phyloP scores from a whole-genome alignment of 2,888 invertebrate genomes.

The Chymomyza procnemis region DNA sequence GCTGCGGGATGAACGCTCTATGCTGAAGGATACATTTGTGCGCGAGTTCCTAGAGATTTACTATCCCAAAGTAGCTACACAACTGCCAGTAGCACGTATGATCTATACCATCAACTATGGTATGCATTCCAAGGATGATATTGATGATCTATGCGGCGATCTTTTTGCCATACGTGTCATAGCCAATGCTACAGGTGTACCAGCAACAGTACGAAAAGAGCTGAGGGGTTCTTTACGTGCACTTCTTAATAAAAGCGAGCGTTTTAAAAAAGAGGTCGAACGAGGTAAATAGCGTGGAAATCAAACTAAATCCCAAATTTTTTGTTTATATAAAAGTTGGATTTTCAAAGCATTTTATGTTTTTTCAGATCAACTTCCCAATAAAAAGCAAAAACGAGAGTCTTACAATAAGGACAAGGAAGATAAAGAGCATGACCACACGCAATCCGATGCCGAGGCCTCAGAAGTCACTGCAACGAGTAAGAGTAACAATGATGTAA shows the following conservation, averaged over 20 bases:
- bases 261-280: slow-evolving; percentile 72
- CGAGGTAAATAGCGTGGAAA: slow-evolving; percentile 52
- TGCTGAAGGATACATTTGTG: slow-evolving; percentile 90
- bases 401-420: slow-evolving; percentile 43
- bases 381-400: slow-evolving; percentile 64
- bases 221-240: slow-evolving; percentile 76
- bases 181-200: slow-evolving; percentile 78
- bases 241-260: slow-evolving; percentile 74
- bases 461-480: slow-evolving; percentile 4
- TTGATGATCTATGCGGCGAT: slow-evolving; percentile 78
- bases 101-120: slow-evolving; percentile 78
- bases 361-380: slow-evolving; percentile 60
- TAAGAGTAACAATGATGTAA: slow-evolving; percentile 14
- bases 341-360: no score
- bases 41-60: slow-evolving; percentile 93
- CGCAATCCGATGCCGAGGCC: slow-evolving; percentile 25
- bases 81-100: slow-evolving; percentile 77
- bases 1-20: slow-evolving; percentile 90
- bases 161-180: slow-evolving; percentile 78
- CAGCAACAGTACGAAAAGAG: slow-evolving; percentile 77
- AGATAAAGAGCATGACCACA: slow-evolving; percentile 30
- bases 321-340: not conserved
- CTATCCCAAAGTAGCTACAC: slow-evolving; percentile 85
- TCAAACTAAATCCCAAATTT: not conserved
- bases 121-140: slow-evolving; percentile 78